Percentiles rank a stretch among this genome's conserved stretches.
These are phyloP conservation scores for Choristoneura fumiferana DNA, from an alignment of 1,140 invertebrate species.

Conservation along the genomic window DNA sequence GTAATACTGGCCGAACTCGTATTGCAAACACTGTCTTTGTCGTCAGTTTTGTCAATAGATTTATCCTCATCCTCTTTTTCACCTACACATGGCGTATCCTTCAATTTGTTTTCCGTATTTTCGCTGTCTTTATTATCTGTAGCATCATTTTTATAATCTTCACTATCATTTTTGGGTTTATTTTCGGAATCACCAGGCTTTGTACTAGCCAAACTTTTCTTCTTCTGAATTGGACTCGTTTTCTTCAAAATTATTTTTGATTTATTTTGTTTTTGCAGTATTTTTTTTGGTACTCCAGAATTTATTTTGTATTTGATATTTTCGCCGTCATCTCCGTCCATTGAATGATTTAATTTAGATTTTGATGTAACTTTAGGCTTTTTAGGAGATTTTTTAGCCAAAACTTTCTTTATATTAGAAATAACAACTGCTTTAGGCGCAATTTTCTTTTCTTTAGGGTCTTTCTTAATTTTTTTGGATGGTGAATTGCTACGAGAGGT, in stretches of 20 bases:
- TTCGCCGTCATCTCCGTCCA: slow-evolving; percentile 41
- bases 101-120: slow-evolving; percentile 3
- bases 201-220: slow-evolving; percentile 32
- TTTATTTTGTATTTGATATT: slow-evolving; percentile 68
- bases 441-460: slow-evolving; percentile 61
- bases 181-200: slow-evolving; percentile 21
- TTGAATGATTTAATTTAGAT: slow-evolving; percentile 37
- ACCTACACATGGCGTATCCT: slow-evolving; percentile 12
- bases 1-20: neutral
- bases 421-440: slow-evolving; percentile 45
- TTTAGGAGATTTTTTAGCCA: slow-evolving; percentile 49
- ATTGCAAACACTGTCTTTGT: slow-evolving; percentile 7
- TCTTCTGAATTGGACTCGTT: slow-evolving; percentile 44
- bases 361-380: slow-evolving; percentile 40
- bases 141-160: slow-evolving; percentile 25
- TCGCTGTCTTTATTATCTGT: slow-evolving; percentile 25
- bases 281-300: slow-evolving; percentile 52
- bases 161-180: slow-evolving; percentile 26
- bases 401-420: slow-evolving; percentile 40
- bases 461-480: slow-evolving; percentile 61
- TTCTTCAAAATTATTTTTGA: slow-evolving; percentile 54
- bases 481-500: slow-evolving; percentile 47
- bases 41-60: slow-evolving; percentile 25
- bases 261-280: slow-evolving; percentile 48
- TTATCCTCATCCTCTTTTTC: slow-evolving; percentile 31